Evolutionary conservation across 2,797 vertebrate genomes (phyloP).

Genomic region (Huso huso): DNA sequence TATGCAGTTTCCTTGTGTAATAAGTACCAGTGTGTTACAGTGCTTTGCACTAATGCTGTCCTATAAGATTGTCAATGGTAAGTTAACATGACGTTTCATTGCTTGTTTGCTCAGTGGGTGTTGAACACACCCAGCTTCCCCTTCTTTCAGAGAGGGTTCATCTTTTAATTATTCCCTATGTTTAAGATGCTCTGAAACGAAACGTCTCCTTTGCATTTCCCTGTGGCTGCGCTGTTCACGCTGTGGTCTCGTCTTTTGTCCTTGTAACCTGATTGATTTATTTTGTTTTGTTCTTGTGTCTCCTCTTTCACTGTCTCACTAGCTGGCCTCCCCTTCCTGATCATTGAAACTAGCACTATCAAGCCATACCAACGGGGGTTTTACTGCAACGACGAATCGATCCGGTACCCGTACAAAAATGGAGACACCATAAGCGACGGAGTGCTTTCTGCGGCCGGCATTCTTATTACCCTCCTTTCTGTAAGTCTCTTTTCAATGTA

Average conservation of each 20-base stretch:
- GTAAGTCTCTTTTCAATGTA: conserved; percentile 64
- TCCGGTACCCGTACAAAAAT: conserved; percentile 87
- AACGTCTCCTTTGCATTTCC: conserved; percentile 26
- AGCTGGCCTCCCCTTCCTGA: conserved; percentile 96
- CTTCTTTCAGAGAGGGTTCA: conserved; percentile 61
- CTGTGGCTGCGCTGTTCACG: conserved; percentile 29
- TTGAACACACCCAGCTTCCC: conserved; percentile 54
- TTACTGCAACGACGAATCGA: conserved; percentile 95
- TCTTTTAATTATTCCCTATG: conserved; percentile 33
- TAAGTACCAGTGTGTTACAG: too few relatives aligned
- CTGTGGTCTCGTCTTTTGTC: conserved; percentile 36
- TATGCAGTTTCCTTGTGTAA: too few relatives aligned
- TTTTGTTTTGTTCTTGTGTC: conserved; percentile 36
- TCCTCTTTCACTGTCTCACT: conserved; percentile 44
- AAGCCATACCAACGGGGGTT: conserved; percentile 89
- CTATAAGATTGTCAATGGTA: too few relatives aligned
- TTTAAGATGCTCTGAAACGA: neutral
- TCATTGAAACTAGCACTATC: conserved; percentile 95
- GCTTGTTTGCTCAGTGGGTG: conserved; percentile 59
- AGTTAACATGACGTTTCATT: conserved; percentile 21
- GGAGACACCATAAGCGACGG: conserved; percentile 93
- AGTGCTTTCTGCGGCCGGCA: conserved; percentile 87
- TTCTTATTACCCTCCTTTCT: conserved; percentile 87
- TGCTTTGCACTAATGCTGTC: too few relatives aligned
- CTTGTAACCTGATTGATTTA: conserved; percentile 38